Base-by-base conservation (phyloP, 1,140 invertebrate genomes). In the Solenopsis fugax region DNA sequence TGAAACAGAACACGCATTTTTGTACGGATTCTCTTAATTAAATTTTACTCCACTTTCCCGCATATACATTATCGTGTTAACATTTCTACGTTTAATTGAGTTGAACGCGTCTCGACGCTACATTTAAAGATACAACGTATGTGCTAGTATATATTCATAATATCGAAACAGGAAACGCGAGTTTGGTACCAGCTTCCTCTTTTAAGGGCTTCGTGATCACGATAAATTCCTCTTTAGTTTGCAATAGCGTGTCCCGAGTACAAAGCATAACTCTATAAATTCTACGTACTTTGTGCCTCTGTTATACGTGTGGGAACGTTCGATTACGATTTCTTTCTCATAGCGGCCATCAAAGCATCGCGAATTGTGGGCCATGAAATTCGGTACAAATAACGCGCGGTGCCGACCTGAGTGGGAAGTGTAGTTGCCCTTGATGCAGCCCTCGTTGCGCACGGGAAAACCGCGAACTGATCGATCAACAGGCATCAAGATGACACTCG, bases 311-410 rank as follows among this genome's bases (percentile, higher is more conserved):
- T 3, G 48, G 41, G 13, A 0, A 64, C 13, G 56, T 54, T 52
- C 76, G 88, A 90, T 91, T 78, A 89, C 58, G 87, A 73, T 89
- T 89, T 91, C 88, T 88, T 88, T 76, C 72, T 91, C 86, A 82
- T 87, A 87, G 54, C 81, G 48, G 82, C 48, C 64, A 82, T 73
- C 69, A 50, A 87, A 90, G 86, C 85, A 67, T 78, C 76, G 78
- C 93, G 93, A 92, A 90, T 93, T 90, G 90, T 78, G 85, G 82
- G 80, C 91, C 90, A 85, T 88, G 78, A 89, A 87, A 89, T 81
- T 77, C 88, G 88, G 88, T 86, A 89, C 82, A 88, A 84, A 92
- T 71, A 64, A 86, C 60, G 87, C 54, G 52, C 71, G 75, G 56
- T 78, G 62, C 87, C 78, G 86, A 87, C 86, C 78, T 88, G 41